A percentile compares a stretch with the other conserved stretches of the same genome.
phyloP scores from a whole-genome alignment of 2,888 invertebrate species.

The Polietes domitor region DNA sequence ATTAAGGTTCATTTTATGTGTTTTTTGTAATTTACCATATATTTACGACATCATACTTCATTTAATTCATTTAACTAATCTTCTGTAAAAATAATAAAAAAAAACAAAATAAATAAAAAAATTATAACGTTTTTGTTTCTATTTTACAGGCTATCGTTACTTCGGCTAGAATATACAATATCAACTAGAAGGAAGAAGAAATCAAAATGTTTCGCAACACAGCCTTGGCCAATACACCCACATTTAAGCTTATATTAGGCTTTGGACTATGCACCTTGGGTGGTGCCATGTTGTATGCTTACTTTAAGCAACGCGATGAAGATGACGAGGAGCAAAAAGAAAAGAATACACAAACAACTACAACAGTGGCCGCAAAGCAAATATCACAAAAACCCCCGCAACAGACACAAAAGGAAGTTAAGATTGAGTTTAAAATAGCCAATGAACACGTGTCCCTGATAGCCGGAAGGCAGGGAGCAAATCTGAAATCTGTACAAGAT shows the following conservation, averaged over 20 bases:
- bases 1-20: no score
- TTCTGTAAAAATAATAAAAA: background rate
- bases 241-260: conserved; percentile 84
- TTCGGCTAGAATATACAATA: background rate
- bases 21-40: no score
- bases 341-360: conserved; percentile 7
- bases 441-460: conserved; percentile 85
- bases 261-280: conserved; percentile 87
- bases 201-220: conserved; percentile 76
- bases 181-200: conserved; percentile 22
- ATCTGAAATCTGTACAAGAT: conserved; percentile 88
- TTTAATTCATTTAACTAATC: background rate
- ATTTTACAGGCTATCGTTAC: conserved; percentile 48
- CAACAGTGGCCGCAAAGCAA: conserved; percentile 4
- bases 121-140: background rate
- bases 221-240: conserved; percentile 74
- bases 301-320: conserved; percentile 85
- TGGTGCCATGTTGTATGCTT: conserved; percentile 86
- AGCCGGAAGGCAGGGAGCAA: conserved; percentile 89
- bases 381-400: conserved; percentile 60
- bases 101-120: background rate
- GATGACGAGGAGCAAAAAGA: conserved; percentile 74
- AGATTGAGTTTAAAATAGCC: conserved; percentile 84
- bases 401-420: conserved; percentile 78
- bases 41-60: no score